These are phyloP conservation scores for Pantherophis guttatus DNA, from an alignment of 2,113 vertebrate species.

Conservation along the genomic window DNA sequence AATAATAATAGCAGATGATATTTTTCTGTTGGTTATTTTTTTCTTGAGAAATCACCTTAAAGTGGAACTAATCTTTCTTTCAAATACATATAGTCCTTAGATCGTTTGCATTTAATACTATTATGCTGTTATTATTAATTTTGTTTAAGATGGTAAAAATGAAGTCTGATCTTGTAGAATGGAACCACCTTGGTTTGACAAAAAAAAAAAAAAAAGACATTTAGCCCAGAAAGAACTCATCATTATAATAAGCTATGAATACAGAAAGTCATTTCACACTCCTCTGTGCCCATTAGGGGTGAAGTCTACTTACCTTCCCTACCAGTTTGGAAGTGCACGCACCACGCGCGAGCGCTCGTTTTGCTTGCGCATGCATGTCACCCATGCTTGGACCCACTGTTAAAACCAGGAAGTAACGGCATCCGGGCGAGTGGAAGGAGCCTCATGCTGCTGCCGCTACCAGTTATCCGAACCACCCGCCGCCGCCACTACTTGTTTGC, in stretches of 20 bases:
- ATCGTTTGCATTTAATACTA: background rate
- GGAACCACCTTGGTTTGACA: background rate
- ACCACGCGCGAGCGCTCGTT: too few relatives aligned
- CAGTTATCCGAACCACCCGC: too few relatives aligned
- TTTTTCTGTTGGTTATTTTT: background rate
- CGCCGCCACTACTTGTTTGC: too few relatives aligned
- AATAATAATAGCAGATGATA: background rate
- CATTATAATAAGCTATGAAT: background rate
- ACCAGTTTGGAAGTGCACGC: too few relatives aligned
- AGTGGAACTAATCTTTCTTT: background rate
- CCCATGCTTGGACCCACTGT: too few relatives aligned
- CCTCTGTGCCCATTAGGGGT: background rate
- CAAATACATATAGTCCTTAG: background rate
- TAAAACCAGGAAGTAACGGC: too few relatives aligned
- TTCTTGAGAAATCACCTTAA: background rate
- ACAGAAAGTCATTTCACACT: background rate
- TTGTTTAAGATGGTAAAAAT: background rate
- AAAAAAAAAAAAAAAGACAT: background rate
- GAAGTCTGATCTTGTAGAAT: background rate
- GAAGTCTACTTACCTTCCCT: too few relatives aligned
- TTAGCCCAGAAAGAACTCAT: background rate
- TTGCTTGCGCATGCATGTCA: too few relatives aligned
- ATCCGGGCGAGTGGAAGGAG: too few relatives aligned
- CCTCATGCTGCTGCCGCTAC: too few relatives aligned
- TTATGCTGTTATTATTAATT: background rate